A percentile compares a stretch with the other conserved stretches of the same genome.
phyloP scores from a whole-genome alignment of 2,888 invertebrate species.

The Eilema caniola region DNA sequence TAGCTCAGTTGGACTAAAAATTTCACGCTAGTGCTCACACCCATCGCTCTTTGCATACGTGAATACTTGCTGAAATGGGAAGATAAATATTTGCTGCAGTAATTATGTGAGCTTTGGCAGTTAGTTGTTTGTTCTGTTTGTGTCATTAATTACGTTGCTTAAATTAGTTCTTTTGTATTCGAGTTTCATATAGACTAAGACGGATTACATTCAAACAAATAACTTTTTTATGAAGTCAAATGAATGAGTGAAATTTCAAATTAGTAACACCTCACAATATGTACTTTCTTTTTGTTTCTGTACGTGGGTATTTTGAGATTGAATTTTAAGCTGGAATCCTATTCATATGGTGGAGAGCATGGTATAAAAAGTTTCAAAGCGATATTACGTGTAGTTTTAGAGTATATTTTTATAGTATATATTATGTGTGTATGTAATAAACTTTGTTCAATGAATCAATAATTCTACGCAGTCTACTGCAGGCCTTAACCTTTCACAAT shows the following conservation, averaged over 20 bases:
- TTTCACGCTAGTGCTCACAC: constrained; percentile 38
- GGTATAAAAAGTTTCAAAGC: too few species aligned
- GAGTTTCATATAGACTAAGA: constrained; percentile 7
- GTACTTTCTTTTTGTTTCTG: too few species aligned
- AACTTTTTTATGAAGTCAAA: background rate
- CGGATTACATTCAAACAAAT: background rate
- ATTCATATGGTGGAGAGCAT: too few species aligned
- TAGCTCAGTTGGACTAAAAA: constrained; percentile 52
- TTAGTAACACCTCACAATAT: too few species aligned
- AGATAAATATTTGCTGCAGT: constrained; percentile 67
- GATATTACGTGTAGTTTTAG: too few species aligned
- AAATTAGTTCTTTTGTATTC: constrained; percentile 35
- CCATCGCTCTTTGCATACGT: constrained; percentile 55
- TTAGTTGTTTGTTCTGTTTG: constrained; percentile 49
- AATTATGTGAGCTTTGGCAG: constrained; percentile 64
- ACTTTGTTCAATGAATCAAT: too few species aligned
- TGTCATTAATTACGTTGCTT: constrained; percentile 32
- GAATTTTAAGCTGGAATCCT: too few species aligned
- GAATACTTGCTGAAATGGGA: constrained; percentile 59
- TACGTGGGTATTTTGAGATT: too few species aligned
- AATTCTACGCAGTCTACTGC: too few species aligned
- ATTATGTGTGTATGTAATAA: too few species aligned
- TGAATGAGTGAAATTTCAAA: background rate
- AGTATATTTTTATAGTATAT: too few species aligned
- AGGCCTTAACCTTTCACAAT: too few species aligned